phyloP scores from a whole-genome alignment of 2,113 vertebrate species.

The Polypterus bichir region DNA sequence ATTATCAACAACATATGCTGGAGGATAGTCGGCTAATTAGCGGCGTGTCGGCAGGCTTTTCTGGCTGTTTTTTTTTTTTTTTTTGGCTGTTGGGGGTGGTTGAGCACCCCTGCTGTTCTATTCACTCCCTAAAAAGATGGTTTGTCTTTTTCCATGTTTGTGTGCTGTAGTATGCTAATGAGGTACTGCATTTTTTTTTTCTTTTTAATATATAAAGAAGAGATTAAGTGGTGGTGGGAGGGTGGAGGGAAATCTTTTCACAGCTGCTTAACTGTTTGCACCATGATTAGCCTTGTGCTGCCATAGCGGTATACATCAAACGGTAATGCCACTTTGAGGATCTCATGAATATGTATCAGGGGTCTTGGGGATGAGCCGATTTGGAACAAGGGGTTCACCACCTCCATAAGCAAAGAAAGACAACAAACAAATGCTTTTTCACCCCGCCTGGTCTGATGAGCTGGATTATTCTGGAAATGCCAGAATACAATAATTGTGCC shows the following conservation, averaged over 20 bases:
- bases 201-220: constrained; percentile 32
- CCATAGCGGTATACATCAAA: constrained; percentile 1
- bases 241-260: constrained; percentile 24
- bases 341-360: constrained; percentile 21
- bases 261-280: constrained; percentile 31
- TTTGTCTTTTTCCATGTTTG: constrained; percentile 17
- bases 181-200: constrained; percentile 6
- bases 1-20: constrained; percentile 31
- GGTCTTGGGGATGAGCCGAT: constrained; percentile 8
- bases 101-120: constrained; percentile 36
- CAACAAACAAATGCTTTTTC: too few relatives aligned
- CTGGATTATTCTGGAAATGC: too few relatives aligned
- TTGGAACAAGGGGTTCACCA: constrained; percentile 5
- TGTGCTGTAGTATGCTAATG: constrained; percentile 36
- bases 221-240: neutral
- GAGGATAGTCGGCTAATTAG: constrained; percentile 36
- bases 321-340: constrained; percentile 21
- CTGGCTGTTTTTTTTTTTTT: constrained; percentile 21
- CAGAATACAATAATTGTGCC: too few relatives aligned
- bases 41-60: constrained; percentile 18
- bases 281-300: constrained; percentile 21
- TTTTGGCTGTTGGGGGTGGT: constrained; percentile 4
- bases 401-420: too few relatives aligned
- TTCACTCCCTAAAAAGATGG: constrained; percentile 23
- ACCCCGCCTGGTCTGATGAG: too few relatives aligned